Conservation (phyloP, 2,113 vertebrate genomes). For the Ancistrus triradiatus region DNA sequence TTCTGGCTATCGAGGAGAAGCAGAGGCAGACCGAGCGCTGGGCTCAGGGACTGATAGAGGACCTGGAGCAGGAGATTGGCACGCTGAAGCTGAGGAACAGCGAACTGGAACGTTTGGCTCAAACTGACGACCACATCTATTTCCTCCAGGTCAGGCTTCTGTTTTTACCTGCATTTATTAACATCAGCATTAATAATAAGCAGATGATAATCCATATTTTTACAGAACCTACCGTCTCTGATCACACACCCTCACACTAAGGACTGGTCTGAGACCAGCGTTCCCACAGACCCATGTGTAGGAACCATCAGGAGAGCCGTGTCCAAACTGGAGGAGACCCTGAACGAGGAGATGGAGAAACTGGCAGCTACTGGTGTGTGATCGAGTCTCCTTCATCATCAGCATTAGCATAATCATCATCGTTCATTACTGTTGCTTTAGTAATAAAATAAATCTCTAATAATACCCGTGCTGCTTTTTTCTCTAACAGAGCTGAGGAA, state of each 20-base stretch:
- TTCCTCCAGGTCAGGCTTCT: constrained; percentile 62
- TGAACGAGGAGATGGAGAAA: constrained; percentile 58
- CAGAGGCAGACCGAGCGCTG: constrained; percentile 57
- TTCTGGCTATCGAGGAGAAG: constrained; percentile 63
- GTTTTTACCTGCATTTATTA: neutral
- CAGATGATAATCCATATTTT: neutral
- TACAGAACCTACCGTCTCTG: constrained; percentile 65
- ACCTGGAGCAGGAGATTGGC: constrained; percentile 65
- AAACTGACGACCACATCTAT: constrained; percentile 68
- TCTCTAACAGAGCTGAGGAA: constrained; percentile 62
- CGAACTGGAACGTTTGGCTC: constrained; percentile 61
- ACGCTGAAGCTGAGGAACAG: constrained; percentile 56
- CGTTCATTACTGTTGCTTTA: neutral
- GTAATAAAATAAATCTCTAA: neutral
- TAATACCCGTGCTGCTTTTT: neutral
- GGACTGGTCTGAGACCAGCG: constrained; percentile 66
- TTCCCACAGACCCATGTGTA: constrained; percentile 60
- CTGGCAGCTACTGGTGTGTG: constrained; percentile 61
- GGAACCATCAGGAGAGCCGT: constrained; percentile 66
- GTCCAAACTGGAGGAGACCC: constrained; percentile 52
- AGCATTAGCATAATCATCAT: too few species aligned
- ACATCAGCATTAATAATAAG: neutral
- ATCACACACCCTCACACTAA: constrained; percentile 58
- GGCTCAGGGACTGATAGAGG: constrained; percentile 55
- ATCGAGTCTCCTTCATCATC: too few species aligned